Evolutionary conservation across 92 coral and sea anemone species (phyloP), one percentile per base, ranked within the genome.

Genomic region (Epizoanthus scotinus): DNA sequence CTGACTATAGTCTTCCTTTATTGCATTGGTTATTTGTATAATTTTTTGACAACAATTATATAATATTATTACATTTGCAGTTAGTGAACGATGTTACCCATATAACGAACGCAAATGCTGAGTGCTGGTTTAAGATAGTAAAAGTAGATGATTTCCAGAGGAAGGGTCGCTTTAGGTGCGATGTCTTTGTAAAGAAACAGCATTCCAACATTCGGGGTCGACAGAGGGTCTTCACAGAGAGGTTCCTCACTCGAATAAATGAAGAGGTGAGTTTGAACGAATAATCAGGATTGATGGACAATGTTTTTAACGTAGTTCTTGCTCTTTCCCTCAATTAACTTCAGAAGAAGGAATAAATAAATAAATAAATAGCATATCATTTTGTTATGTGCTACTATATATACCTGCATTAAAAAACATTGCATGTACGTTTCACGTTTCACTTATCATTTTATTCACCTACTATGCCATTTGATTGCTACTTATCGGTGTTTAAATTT

Each of bases 151-250:
- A 57, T 24, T 57, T 57, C 25, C 62, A 57, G 22, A 18, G 62
- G 22, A 57, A 57, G 62, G 62, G 62, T 4, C n/a, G 62, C n/a
- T 57, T 57, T 24, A 18, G 62, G 22, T 57, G 62, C 9, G 62
- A 57, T 8, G 9, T 24, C 6, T 57, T 57, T 57, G 62, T 57
- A 8, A 57, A 57, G 62, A 57, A 17, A 8, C 21, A 57, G 4
- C 62, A 57, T 24, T 19, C 22, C 62, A 57, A 57, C 22, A 57
- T 57, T 57, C 62, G 62, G 22, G 62, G 62, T 57, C 62, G 62
- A 18, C 62, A 57, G n/a, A 55, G 60, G n/a, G 62, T 57, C 62
- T 57, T 57, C 62, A 57, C 62, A 3, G 62, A 3, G 62, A 57
- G 62, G 22, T 57, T 57, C 62, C 25, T 57, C 5, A 24, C 8